Percentiles rank a stretch among this genome's conserved stretches.
phyloP scores from a whole-genome alignment of 2,797 vertebrate species.

The Parauchenoglanis ngamensis region DNA sequence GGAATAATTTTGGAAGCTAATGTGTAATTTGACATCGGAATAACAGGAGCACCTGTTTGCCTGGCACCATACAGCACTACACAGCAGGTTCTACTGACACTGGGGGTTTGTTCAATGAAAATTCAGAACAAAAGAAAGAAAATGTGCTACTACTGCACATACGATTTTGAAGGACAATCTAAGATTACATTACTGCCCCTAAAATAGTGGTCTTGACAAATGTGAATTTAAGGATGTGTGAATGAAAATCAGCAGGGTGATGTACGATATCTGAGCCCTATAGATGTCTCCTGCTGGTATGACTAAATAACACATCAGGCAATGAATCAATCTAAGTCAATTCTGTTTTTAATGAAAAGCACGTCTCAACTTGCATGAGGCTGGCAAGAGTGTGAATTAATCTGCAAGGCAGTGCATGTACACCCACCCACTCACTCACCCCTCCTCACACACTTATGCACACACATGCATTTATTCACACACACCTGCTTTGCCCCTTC shows the following conservation, averaged over 20 bases:
- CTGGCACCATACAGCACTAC: neutral
- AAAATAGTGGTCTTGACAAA: neutral
- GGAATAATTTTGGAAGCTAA: constrained; percentile 56
- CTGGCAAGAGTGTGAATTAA: constrained; percentile 47
- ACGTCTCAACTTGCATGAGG: constrained; percentile 47
- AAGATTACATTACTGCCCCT: neutral
- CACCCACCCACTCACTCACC: constrained; percentile 32
- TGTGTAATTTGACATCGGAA: constrained; percentile 52
- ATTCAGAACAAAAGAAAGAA: constrained; percentile 6
- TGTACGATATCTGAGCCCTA: constrained; percentile 51
- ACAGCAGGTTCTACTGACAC: neutral
- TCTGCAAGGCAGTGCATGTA: constrained; percentile 41
- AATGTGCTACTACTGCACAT: neutral
- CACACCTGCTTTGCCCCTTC: constrained; percentile 63
- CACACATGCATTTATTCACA: constrained; percentile 29
- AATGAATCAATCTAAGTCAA: constrained; percentile 53
- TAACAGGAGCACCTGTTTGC: constrained; percentile 59
- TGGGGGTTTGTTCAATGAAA: constrained; percentile 46
- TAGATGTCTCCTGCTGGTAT: constrained; percentile 38
- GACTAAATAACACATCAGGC: constrained; percentile 50
- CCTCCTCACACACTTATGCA: constrained; percentile 10
- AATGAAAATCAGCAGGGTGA: constrained; percentile 46
- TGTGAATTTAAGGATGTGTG: constrained; percentile 42
- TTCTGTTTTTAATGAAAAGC: constrained; percentile 59
- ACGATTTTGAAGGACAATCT: neutral